Evolutionary conservation across 2,113 vertebrate species (phyloP).

Genomic region (Proterorhinus semilunaris): DNA sequence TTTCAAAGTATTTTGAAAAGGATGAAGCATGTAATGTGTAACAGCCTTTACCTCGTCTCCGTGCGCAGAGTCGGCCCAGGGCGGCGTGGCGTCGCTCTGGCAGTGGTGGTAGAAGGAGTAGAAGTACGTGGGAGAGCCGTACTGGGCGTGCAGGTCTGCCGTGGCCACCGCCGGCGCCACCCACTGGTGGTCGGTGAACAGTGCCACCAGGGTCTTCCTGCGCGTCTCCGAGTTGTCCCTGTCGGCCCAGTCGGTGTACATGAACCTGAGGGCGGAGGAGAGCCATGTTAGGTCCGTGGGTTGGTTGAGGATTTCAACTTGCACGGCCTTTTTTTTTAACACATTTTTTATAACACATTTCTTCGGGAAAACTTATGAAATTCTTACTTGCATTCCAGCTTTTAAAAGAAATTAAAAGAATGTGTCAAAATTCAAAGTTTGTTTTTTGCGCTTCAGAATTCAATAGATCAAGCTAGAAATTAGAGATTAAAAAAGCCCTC

Average conservation of each 20-base stretch:
- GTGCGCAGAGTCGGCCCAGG: constrained; percentile 94
- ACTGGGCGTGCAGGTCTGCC: constrained; percentile 93
- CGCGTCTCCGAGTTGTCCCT: constrained; percentile 90
- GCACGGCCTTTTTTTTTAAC: too few relatives aligned
- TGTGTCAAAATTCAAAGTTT: too few relatives aligned
- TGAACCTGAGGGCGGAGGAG: constrained; percentile 77
- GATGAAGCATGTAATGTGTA: too few relatives aligned
- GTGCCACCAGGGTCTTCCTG: constrained; percentile 89
- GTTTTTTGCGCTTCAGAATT: too few relatives aligned
- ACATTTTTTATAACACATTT: too few relatives aligned
- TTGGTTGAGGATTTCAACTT: too few relatives aligned
- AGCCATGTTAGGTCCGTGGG: background rate
- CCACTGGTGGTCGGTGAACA: constrained; percentile 98
- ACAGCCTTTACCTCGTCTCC: constrained; percentile 82
- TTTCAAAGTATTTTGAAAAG: too few relatives aligned
- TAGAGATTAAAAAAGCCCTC: too few relatives aligned
- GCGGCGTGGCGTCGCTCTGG: constrained; percentile 92
- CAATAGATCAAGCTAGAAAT: too few relatives aligned
- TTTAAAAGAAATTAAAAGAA: too few relatives aligned
- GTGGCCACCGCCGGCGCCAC: constrained; percentile 96
- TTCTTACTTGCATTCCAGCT: too few relatives aligned
- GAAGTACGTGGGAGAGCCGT: constrained; percentile 97
- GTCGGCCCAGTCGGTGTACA: constrained; percentile 99
- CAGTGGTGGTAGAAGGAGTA: constrained; percentile 98
- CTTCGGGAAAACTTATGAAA: too few relatives aligned